Evolutionary conservation across 23 tunicate genomes (phyloP).

Genomic region (Phallusia fumigata): DNA sequence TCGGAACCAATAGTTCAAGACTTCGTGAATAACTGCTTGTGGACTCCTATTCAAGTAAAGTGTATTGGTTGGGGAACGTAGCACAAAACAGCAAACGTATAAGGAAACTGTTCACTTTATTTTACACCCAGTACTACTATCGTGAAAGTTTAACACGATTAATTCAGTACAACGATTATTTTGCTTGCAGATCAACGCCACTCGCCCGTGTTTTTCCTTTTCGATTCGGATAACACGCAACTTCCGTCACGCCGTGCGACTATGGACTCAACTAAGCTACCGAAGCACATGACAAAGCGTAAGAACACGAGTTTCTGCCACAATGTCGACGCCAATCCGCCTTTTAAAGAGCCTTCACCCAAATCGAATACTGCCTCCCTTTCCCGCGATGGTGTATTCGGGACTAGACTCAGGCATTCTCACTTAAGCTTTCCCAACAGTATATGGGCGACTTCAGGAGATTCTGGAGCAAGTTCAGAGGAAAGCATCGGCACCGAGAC

Average conservation of each 20-base stretch:
- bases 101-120: not conserved
- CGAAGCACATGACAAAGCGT: not conserved
- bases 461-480: not conserved
- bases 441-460: not conserved
- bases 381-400: not conserved
- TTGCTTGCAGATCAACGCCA: not conserved
- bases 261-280: not conserved
- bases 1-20: too few species aligned
- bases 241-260: not conserved
- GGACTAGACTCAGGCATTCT: not conserved
- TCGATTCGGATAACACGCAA: not conserved
- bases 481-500: not conserved
- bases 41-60: too few species aligned
- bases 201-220: not conserved
- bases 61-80: too few species aligned
- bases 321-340: not conserved
- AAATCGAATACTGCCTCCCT: not conserved
- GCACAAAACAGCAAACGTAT: not conserved
- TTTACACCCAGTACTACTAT: not conserved
- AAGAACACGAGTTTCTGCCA: conserved; percentile 1
- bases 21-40: too few species aligned
- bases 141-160: not conserved
- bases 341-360: not conserved
- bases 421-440: not conserved
- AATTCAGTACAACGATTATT: not conserved